These are phyloP conservation scores for Vannuccia rotundouncinata DNA, from an alignment of 2,888 invertebrate species.

Conservation along the genomic window DNA sequence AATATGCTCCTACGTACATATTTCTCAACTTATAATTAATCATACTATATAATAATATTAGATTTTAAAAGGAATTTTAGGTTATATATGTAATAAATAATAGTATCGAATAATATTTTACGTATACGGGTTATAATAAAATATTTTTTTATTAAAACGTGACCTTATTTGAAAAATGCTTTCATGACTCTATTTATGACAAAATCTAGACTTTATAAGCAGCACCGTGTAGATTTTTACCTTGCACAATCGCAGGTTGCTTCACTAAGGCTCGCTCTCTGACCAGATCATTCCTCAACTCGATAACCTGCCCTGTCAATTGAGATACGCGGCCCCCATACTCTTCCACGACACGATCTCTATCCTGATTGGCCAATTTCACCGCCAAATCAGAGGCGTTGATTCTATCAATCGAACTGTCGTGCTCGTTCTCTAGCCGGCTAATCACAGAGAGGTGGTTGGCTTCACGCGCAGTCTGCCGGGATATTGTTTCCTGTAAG, in stretches of 20 bases:
- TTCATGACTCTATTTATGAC: no score
- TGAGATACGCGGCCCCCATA: neutral
- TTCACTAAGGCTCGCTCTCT: neutral
- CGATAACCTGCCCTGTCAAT: neutral
- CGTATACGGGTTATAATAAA: no score
- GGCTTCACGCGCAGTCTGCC: neutral
- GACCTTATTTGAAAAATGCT: no score
- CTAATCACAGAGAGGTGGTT: neutral
- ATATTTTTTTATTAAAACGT: no score
- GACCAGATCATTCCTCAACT: neutral
- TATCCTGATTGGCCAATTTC: conserved; percentile 4
- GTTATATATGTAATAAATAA: no score
- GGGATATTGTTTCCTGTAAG: neutral
- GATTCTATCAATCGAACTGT: neutral
- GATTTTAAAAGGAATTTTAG: no score
- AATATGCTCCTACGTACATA: no score
- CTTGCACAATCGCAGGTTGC: neutral
- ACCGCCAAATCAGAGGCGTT: neutral
- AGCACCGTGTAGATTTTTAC: neutral
- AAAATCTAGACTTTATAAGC: no score
- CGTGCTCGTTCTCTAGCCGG: neutral
- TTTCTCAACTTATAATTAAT: no score
- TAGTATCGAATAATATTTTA: no score
- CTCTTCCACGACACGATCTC: neutral
- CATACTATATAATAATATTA: no score